Evolutionary conservation across 2,113 vertebrate genomes (phyloP).

Genomic region (Brienomyrus longianalis): DNA sequence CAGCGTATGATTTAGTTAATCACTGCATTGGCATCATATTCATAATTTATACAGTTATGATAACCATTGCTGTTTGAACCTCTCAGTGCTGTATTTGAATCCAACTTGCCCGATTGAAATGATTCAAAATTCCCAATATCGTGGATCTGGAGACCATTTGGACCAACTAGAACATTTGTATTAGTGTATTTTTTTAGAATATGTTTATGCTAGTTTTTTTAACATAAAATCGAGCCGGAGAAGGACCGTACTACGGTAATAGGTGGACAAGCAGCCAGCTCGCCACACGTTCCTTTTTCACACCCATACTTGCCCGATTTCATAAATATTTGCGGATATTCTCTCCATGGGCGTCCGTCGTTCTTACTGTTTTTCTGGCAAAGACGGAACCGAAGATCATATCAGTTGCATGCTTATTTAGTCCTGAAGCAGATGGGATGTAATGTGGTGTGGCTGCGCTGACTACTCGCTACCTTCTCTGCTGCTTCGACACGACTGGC

Average conservation of each 20-base stretch:
- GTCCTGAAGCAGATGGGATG: constrained; percentile 70
- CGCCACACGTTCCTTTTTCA: constrained; percentile 45
- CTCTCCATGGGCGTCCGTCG: constrained; percentile 48
- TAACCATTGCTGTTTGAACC: constrained; percentile 38
- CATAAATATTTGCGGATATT: constrained; percentile 40
- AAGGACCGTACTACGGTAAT: constrained; percentile 34
- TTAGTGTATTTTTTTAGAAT: constrained; percentile 36
- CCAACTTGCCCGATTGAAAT: constrained; percentile 14
- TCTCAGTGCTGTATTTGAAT: constrained; percentile 29
- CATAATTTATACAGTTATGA: constrained; percentile 34
- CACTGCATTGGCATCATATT: constrained; percentile 26
- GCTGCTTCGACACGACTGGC: constrained; percentile 76
- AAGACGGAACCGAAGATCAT: constrained; percentile 13
- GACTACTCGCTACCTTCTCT: constrained; percentile 65
- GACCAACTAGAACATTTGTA: constrained; percentile 49
- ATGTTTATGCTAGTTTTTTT: constrained; percentile 36
- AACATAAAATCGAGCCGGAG: constrained; percentile 38
- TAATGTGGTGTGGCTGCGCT: constrained; percentile 72
- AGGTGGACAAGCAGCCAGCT: constrained; percentile 36
- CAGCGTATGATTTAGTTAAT: constrained; percentile 29
- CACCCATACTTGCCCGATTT: constrained; percentile 43
- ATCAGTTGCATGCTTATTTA: constrained; percentile 55
- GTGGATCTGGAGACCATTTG: constrained; percentile 33
- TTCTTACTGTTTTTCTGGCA: neutral
- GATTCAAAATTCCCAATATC: constrained; percentile 6